Evolutionary conservation across 35 echinoderm and acorn worm genomes (phyloP).

Genomic region (Ophioderma brevispina): DNA sequence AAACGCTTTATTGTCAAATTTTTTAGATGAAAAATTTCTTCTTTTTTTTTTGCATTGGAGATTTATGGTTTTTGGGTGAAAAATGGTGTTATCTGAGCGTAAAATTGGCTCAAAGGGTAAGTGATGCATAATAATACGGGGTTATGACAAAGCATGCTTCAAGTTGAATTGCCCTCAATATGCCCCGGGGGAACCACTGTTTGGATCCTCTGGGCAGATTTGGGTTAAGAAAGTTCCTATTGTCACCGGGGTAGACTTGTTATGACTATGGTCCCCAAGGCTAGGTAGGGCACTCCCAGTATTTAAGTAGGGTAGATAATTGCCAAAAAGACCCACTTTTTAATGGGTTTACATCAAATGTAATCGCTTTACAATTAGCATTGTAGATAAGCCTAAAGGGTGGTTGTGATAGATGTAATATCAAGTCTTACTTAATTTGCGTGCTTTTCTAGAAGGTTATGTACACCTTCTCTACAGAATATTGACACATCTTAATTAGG

Average conservation of each 20-base stretch:
- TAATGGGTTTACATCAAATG: not conserved
- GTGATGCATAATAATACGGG: not conserved
- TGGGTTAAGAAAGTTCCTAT: not conserved
- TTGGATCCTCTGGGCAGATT: not conserved
- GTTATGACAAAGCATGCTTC: slow-evolving; percentile 3
- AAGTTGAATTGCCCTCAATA: not conserved
- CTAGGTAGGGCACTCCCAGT: not conserved
- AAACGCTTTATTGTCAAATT: not conserved
- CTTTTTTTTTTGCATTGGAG: not conserved
- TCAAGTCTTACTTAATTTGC: not conserved
- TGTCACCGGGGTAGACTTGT: not conserved
- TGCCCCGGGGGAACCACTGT: not conserved
- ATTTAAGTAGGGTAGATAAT: not conserved
- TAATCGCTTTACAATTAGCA: not conserved
- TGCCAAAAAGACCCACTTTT: not conserved
- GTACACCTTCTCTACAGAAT: not conserved
- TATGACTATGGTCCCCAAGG: not conserved
- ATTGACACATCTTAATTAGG: not conserved
- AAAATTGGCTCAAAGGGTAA: not conserved
- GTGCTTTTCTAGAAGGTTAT: not conserved
- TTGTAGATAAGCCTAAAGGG: not conserved
- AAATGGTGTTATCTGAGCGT: not conserved
- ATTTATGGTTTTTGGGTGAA: not conserved
- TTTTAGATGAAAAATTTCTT: not conserved
- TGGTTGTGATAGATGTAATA: not conserved